These are phyloP conservation scores for Phortica variegata DNA, from an alignment of 1,140 invertebrate genomes.

Conservation along the genomic window DNA sequence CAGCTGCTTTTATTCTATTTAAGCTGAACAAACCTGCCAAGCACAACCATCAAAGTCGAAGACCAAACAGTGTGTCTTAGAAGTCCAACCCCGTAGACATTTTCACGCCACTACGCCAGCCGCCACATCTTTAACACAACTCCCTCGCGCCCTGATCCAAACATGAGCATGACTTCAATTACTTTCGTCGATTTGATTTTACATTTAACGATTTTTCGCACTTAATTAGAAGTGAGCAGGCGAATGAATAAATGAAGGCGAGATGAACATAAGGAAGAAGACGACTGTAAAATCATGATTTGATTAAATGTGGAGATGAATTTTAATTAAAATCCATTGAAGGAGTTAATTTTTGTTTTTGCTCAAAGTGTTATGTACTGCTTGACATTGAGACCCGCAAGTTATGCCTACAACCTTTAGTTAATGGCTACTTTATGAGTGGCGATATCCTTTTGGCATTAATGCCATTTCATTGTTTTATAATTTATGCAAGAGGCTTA, in stretches of 20 bases:
- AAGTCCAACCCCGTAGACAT: not conserved
- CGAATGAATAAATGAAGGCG: constrained; percentile 26
- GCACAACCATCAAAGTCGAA: not conserved
- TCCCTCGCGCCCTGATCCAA: not conserved
- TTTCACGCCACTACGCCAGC: not conserved
- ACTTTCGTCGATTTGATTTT: constrained; percentile 57
- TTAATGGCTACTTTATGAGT: too few relatives aligned
- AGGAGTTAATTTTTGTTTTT: too few relatives aligned
- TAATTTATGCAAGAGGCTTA: too few relatives aligned
- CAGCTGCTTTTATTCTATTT: too few relatives aligned
- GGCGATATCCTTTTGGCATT: too few relatives aligned
- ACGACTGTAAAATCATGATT: constrained; percentile 36
- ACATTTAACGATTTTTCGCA: constrained; percentile 58
- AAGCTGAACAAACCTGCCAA: too few relatives aligned
- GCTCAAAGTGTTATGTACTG: too few relatives aligned
- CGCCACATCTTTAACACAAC: too few relatives aligned
- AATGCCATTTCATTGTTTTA: too few relatives aligned
- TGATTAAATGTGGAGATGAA: constrained; percentile 58
- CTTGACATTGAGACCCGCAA: too few relatives aligned
- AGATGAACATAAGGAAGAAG: constrained; percentile 36
- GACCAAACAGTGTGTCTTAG: not conserved
- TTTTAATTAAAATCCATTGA: constrained; percentile 57
- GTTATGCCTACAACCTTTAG: too few relatives aligned
- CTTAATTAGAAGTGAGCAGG: constrained; percentile 54
- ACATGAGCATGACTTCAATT: constrained; percentile 32